A percentile compares a stretch with the other conserved stretches of the same genome.
phyloP scores from a whole-genome alignment of 2,797 vertebrate species.

The Lepus oiostolus region DNA sequence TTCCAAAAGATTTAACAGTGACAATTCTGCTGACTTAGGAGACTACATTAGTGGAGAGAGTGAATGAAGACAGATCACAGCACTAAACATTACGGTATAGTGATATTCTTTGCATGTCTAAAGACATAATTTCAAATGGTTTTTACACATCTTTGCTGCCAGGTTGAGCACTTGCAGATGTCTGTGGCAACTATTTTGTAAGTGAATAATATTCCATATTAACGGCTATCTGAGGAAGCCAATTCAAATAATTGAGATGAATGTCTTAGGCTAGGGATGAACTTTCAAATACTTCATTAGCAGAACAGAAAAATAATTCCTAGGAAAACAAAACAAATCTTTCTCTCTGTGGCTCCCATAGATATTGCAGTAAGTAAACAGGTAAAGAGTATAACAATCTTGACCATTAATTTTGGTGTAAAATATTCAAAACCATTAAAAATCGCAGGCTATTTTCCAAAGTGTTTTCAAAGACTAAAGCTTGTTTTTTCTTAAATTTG shows the following conservation, averaged over 20 bases:
- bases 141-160: conserved; percentile 69
- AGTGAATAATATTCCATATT: conserved; percentile 75
- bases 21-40: conserved; percentile 37
- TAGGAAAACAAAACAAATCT: conserved; percentile 24
- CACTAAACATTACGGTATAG: background rate
- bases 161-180: conserved; percentile 73
- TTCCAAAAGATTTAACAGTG: conserved; percentile 58
- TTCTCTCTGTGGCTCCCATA: conserved; percentile 1
- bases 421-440: conserved; percentile 59
- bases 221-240: conserved; percentile 77
- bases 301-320: conserved; percentile 68
- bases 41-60: background rate
- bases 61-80: conserved; percentile 49
- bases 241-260: conserved; percentile 79
- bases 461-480: conserved; percentile 29
- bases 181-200: conserved; percentile 78
- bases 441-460: conserved; percentile 2
- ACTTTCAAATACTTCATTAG: conserved; percentile 53
- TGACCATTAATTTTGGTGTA: conserved; percentile 46
- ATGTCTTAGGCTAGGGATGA: conserved; percentile 66
- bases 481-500: conserved; percentile 22
- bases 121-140: conserved; percentile 67
- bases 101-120: background rate
- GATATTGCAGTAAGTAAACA: background rate
- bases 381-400: background rate